These are phyloP conservation scores for Pangasius djambal DNA, from an alignment of 2,797 vertebrate species.

Conservation along the genomic window DNA sequence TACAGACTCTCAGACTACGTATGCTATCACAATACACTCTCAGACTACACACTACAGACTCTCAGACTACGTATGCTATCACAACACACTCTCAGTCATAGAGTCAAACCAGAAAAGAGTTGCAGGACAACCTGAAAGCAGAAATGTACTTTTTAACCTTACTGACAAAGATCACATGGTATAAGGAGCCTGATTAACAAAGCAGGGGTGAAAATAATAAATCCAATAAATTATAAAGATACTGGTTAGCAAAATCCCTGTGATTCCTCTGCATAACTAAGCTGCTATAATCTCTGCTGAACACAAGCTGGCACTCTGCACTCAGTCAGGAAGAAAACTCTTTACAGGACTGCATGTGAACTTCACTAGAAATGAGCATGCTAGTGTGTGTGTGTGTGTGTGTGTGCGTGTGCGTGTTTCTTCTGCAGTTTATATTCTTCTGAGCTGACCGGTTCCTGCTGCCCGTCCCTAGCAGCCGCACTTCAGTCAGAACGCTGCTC, in stretches of 20 bases:
- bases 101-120: too few species aligned
- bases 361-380: neutral
- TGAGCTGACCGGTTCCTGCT: conserved; percentile 70
- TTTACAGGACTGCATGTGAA: neutral
- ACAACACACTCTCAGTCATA: too few species aligned
- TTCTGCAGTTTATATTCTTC: conserved; percentile 72
- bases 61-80: too few species aligned
- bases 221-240: too few species aligned
- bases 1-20: too few species aligned
- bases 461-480: conserved; percentile 65
- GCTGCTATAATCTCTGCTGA: neutral
- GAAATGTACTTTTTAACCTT: too few species aligned
- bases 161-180: too few species aligned
- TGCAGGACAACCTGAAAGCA: too few species aligned
- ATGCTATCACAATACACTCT: too few species aligned
- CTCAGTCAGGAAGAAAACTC: neutral
- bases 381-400: neutral
- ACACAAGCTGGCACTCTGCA: neutral
- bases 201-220: too few species aligned
- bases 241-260: neutral
- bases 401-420: neutral
- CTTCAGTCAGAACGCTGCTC: conserved; percentile 71
- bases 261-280: neutral
- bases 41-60: too few species aligned
- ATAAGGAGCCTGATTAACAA: too few species aligned